Evolutionary conservation across 23 tunicate genomes (phyloP).

Genomic region (Phallusia fumigata): DNA sequence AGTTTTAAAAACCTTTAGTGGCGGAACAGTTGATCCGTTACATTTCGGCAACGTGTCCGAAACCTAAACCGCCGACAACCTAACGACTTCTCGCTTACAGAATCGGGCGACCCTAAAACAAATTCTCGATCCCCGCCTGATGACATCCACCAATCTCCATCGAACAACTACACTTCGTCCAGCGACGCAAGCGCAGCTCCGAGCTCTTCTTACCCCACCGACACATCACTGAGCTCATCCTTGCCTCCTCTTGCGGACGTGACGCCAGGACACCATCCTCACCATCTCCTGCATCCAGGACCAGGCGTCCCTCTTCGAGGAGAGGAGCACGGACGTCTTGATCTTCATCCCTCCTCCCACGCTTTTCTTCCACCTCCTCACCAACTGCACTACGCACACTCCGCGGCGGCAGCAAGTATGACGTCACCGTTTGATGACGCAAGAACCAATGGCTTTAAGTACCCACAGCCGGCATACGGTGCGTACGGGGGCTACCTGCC

Average conservation of each 20-base stretch:
- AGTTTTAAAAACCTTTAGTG: too few species aligned
- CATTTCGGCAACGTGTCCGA: too few species aligned
- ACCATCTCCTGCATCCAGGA: slow-evolving; percentile 19
- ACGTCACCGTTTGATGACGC: slow-evolving; percentile 74
- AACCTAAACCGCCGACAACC: too few species aligned
- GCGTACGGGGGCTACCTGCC: slow-evolving; percentile 66
- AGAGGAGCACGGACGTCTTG: background rate
- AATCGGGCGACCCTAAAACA: slow-evolving; percentile 6
- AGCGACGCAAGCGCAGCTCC: background rate
- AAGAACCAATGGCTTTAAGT: slow-evolving; percentile 68
- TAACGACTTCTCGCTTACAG: background rate
- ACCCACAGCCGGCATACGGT: slow-evolving; percentile 59
- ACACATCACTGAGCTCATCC: background rate
- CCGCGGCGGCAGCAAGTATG: slow-evolving; percentile 33
- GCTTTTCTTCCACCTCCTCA: slow-evolving; percentile 34
- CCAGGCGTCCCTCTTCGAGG: background rate
- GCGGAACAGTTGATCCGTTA: too few species aligned
- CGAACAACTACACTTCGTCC: slow-evolving; percentile 5
- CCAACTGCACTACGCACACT: slow-evolving; percentile 64
- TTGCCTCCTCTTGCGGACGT: slow-evolving; percentile 1
- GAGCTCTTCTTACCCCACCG: background rate
- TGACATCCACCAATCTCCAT: slow-evolving; percentile 14
- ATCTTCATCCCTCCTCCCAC: slow-evolving; percentile 3
- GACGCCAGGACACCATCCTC: background rate
- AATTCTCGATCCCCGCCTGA: slow-evolving; percentile 1